Evolutionary conservation across 2,113 vertebrate genomes (phyloP), one percentile per base, ranked within the genome.

Genomic region (Rhynchomys soricoides): DNA sequence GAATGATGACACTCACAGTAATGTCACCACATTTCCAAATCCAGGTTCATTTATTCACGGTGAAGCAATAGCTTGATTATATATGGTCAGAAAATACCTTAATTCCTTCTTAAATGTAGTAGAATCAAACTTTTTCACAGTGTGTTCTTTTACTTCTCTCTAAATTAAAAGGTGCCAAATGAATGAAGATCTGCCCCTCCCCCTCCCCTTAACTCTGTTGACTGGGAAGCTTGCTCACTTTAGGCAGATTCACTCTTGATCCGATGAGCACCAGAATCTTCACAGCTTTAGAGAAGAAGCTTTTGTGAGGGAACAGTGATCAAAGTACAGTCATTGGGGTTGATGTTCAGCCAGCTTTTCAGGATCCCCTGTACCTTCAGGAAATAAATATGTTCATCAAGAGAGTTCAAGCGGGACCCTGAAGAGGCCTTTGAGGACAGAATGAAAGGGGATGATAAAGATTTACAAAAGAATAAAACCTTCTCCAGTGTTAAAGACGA

Each of bases 401-500:
- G 77, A 94, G 37, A 81, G 93, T 71, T 4, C 37, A 59, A 17
- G 1, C 2, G 22, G n/a, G 7, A 9, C 86, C 43, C 40, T 55
- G n/a, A 62, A 86, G 55, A 93, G 92, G 86, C 12, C 34, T 37
- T 71, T 70, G 31, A 83, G 31, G 19, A 48, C 79, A 89, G 68
- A 82, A 16, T 15, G 31, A 26, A 88, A 93, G 19, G n/a, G 62
- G 7, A 6, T 81, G 31, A 31, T 68, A 19, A 75, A 55, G 79
- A 95, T 91, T 94, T 91, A 45, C 15, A 64, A 83, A 74, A 78
- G 66, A 95, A 89, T 70, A 83, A 96, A 93, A 75, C 31, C 71
- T 94, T 86, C 24, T n/a, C n/a, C 85, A 74, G 45, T 79, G 79
- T 86, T 94, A 91, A 82, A 8, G 26, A 50, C 2, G 16, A 81